Percentiles rank a stretch among this genome's conserved stretches.
phyloP scores from a whole-genome alignment of 2,113 vertebrate genomes.

The Rostratula benghalensis region DNA sequence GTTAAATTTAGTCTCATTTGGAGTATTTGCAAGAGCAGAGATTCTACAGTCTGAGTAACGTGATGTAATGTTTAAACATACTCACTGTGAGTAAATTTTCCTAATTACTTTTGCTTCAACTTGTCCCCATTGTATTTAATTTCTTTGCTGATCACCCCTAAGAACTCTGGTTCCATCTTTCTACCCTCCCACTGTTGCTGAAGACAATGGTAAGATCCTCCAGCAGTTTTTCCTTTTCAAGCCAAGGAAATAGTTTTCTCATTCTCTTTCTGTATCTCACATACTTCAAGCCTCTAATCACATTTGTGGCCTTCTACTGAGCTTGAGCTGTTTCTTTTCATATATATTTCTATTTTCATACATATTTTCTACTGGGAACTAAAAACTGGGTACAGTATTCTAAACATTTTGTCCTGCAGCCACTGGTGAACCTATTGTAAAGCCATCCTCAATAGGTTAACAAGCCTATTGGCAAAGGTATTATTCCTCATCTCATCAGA shows the following conservation, averaged over 20 bases:
- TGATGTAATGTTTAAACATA: not conserved
- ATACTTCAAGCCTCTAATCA: not conserved
- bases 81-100: not conserved
- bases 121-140: fast-evolving
- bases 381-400: not conserved
- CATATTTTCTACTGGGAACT: not conserved
- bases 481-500: not conserved
- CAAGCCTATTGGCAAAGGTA: not conserved
- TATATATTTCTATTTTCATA: not conserved
- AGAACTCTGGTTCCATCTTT: not conserved
- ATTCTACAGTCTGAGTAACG: too few relatives aligned
- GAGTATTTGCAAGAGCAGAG: not conserved
- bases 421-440: not conserved
- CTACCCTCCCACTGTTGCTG: not conserved
- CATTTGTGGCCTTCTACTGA: not conserved
- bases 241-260: not conserved
- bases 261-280: not conserved
- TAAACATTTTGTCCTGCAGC: not conserved
- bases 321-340: not conserved
- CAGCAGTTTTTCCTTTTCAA: not conserved
- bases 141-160: not conserved
- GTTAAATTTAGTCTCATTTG: not conserved
- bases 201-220: not conserved
- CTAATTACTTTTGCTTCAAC: not conserved
- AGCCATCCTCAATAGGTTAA: not conserved